Conservation (phyloP, 2,888 invertebrate genomes). For the Ferrisia virgata region DNA sequence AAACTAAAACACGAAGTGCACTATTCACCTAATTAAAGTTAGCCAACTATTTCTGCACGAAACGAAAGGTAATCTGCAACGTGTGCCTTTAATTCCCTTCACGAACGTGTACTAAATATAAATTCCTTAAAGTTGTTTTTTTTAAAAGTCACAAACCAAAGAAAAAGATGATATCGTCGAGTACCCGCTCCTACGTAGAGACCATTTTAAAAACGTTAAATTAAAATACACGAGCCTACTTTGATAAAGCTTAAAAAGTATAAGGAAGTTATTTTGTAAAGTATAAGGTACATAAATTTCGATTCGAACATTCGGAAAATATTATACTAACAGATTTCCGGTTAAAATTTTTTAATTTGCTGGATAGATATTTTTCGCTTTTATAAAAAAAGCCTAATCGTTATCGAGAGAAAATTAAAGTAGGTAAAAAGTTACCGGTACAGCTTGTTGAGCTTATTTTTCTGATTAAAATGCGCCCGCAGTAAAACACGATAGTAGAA, state of each 20-base stretch:
- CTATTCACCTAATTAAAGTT: not conserved
- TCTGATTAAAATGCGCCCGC: constrained; percentile 19
- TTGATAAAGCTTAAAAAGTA: too few species aligned
- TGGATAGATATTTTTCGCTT: not conserved
- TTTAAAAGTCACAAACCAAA: too few species aligned
- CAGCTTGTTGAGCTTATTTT: constrained; percentile 9
- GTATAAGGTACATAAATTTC: not conserved
- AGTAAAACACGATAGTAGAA: constrained; percentile 1
- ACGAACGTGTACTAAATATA: not conserved
- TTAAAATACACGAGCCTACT: too few species aligned
- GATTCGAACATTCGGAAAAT: not conserved
- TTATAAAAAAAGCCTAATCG: not conserved
- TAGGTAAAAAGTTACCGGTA: not conserved
- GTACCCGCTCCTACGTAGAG: too few species aligned
- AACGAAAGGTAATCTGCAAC: too few species aligned
- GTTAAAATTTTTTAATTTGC: not conserved
- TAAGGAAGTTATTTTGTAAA: too few species aligned
- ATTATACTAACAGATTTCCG: not conserved
- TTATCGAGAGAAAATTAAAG: not conserved
- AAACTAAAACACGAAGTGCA: not conserved
- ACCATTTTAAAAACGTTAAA: too few species aligned
- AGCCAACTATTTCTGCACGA: too few species aligned
- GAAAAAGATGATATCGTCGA: too few species aligned
- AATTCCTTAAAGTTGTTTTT: not conserved
- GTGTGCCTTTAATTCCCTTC: not conserved